phyloP scores from a whole-genome alignment of 2,888 invertebrate species.

The Monochamus alternatus region DNA sequence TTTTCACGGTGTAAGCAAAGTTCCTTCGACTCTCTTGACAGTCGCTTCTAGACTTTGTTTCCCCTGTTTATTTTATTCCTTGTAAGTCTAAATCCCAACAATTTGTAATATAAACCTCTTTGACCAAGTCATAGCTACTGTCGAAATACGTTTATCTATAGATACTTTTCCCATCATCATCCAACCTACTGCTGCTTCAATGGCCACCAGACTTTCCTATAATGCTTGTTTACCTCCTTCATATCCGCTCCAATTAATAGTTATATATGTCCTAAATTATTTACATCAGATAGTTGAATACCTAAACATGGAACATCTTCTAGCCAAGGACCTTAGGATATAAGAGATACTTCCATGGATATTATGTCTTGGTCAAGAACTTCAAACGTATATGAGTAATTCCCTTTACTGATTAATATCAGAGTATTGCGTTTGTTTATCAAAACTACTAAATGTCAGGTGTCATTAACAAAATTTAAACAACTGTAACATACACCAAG shows the following conservation, averaged over 20 bases:
- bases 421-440: too few relatives aligned
- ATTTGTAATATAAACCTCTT: slow-evolving; percentile 50
- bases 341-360: background rate
- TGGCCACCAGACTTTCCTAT: slow-evolving; percentile 53
- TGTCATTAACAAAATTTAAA: too few relatives aligned
- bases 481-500: too few relatives aligned
- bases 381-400: background rate
- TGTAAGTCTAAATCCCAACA: slow-evolving; percentile 52
- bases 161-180: slow-evolving; percentile 52
- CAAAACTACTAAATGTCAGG: too few relatives aligned
- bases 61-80: slow-evolving; percentile 60
- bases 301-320: background rate
- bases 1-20: slow-evolving; percentile 48
- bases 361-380: slow-evolving; percentile 18
- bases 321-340: slow-evolving; percentile 12
- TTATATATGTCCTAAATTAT: slow-evolving; percentile 12
- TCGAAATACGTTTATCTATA: background rate
- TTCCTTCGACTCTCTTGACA: slow-evolving; percentile 50
- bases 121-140: slow-evolving; percentile 54
- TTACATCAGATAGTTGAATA: slow-evolving; percentile 2
- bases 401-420: too few relatives aligned
- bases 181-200: slow-evolving; percentile 59
- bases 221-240: background rate
- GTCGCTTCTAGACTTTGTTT: slow-evolving; percentile 50
- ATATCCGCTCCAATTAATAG: slow-evolving; percentile 24